These are phyloP conservation scores for Psophia crepitans DNA, from an alignment of 2,113 vertebrate genomes.

Conservation along the genomic window DNA sequence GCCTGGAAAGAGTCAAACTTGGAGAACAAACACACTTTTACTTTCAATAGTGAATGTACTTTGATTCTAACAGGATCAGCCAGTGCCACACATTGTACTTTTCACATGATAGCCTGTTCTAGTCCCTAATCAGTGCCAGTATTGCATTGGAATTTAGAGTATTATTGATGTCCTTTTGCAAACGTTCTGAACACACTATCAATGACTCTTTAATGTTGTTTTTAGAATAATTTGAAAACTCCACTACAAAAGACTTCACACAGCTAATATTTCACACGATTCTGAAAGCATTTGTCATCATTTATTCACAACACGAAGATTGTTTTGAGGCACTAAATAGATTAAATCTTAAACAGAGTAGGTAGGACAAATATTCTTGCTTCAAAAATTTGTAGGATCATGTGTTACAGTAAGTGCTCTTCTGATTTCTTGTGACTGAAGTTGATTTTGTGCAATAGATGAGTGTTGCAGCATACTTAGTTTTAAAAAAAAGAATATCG, in stretches of 20 bases:
- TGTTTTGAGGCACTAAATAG: not conserved
- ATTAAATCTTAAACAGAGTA: not conserved
- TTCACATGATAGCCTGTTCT: not conserved
- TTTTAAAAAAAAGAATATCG: not conserved
- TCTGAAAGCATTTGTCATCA: not conserved
- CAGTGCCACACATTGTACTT: not conserved
- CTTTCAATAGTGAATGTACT: not conserved
- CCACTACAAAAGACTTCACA: not conserved
- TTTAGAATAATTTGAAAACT: not conserved
- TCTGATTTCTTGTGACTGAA: not conserved
- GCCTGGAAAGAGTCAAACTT: not conserved
- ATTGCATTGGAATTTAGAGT: not conserved
- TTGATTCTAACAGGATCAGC: not conserved
- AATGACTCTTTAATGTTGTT: not conserved
- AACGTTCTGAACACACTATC: not conserved
- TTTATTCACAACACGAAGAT: not conserved
- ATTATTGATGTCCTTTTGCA: not conserved
- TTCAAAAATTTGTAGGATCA: not conserved
- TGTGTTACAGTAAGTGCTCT: not conserved
- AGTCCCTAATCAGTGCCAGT: not conserved
- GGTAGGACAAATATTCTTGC: not conserved
- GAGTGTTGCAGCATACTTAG: not conserved
- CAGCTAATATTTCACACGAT: not conserved
- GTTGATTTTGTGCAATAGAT: not conserved
- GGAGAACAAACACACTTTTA: not conserved